Conservation (phyloP, 2,113 vertebrate genomes). For the Danionella cerebrum region DNA sequence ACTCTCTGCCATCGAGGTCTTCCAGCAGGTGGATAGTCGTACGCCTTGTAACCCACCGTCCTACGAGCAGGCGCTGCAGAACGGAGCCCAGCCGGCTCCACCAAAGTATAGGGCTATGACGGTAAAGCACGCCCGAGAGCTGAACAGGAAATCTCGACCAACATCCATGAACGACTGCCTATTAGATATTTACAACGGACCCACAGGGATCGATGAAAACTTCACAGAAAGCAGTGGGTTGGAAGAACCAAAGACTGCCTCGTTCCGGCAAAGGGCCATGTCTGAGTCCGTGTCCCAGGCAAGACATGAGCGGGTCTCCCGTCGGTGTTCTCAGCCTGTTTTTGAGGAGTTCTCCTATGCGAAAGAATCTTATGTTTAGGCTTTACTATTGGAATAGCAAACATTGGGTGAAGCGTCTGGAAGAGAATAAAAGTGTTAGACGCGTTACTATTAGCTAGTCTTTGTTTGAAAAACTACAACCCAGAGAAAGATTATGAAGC, state of each 20-base stretch:
- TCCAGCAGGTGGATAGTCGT: constrained; percentile 69
- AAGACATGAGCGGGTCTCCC: constrained; percentile 50
- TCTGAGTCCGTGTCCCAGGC: constrained; percentile 66
- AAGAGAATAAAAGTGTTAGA: no score
- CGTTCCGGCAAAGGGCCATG: constrained; percentile 68
- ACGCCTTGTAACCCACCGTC: constrained; percentile 74
- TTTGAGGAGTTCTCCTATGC: constrained; percentile 77
- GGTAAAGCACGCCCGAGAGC: constrained; percentile 63
- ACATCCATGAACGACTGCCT: constrained; percentile 54
- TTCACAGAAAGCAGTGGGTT: constrained; percentile 12
- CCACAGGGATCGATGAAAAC: constrained; percentile 7
- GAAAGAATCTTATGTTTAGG: constrained; percentile 91
- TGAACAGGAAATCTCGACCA: constrained; percentile 46
- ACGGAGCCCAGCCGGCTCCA: constrained; percentile 8
- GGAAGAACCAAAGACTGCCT: constrained; percentile 26
- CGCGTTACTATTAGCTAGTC: no score
- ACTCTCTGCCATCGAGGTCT: constrained; percentile 74
- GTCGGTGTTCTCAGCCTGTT: constrained; percentile 72
- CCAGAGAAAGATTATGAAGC: no score
- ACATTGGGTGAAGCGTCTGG: no score
- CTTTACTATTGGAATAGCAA: not conserved
- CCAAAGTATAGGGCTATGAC: constrained; percentile 63
- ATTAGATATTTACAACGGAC: not conserved
- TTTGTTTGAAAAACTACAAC: no score
- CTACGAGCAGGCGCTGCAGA: constrained; percentile 74